Base-by-base conservation (phyloP, 2,797 vertebrate species). In the Anisognathus igniventris region DNA sequence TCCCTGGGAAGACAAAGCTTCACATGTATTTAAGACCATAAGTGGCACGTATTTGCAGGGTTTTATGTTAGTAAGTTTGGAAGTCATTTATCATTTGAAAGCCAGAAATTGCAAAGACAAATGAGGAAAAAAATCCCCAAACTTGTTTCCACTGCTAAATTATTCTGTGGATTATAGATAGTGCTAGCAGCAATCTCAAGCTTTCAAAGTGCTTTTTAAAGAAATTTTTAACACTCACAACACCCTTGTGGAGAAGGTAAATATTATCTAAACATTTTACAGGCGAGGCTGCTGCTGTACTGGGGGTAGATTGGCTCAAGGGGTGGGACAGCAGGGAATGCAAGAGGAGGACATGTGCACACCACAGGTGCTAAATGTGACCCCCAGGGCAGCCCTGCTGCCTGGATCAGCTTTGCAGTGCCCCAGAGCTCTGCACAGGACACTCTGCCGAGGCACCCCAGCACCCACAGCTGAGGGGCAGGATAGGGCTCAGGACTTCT, bases 61-160 rank as follows among this genome's bases (percentile, higher is more conserved):
- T 74, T 88, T 92, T 93, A 35, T 35, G 2, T 71, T 90, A 51
- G 12, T 42, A 61, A 37, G 28, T 84, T 92, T 95, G 70, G 44
- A 94, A 93, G 76, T 88, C 14, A 88, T 96, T 97, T 81, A 91
- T 81, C 85, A 93, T 16, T 35, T 90, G 56, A 95, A 80, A 79
- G 77, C 16, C 75, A 96, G 74, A 85, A 94, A 74, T 87, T 62
- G 40, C 81, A 94, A 93, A 88, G 60, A 92, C 31, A 89, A 94
- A 87, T n/a, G 31, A 95, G 30, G 14, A 19, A 66, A 47, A 80
- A 24, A 83, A 79, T 9, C 21, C 12, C 1, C 21, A 78, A 80
- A 92, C 31, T 37, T 75, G 42, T 47, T 94, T 93, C 51, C 56
- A 48, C 37, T 76, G 47, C 48, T 64, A 8, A 57, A 90, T 90